Evolutionary conservation across 2,797 vertebrate genomes (phyloP).

Genomic region (Carcharodon carcharias): DNA sequence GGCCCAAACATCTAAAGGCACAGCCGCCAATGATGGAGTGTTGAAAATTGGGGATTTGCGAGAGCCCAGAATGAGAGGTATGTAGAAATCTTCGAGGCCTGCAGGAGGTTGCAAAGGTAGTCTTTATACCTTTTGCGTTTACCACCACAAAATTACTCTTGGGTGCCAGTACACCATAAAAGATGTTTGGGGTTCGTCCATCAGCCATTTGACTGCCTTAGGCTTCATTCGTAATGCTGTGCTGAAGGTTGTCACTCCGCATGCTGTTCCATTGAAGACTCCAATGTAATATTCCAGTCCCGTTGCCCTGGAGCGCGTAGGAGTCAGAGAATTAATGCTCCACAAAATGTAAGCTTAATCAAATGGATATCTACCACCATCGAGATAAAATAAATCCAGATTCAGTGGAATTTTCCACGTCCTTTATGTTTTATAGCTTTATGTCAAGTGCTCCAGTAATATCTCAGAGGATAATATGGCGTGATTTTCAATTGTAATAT

Average conservation of each 20-base stretch:
- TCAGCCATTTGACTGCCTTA: neutral
- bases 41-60: neutral
- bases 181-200: neutral
- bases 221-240: neutral
- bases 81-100: neutral
- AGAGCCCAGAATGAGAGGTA: neutral
- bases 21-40: neutral
- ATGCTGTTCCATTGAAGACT: neutral
- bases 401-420: neutral
- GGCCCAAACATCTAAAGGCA: neutral
- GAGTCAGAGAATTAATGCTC: neutral
- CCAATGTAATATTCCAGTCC: neutral
- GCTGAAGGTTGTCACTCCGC: neutral
- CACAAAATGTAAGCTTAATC: neutral
- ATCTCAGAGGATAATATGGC: neutral
- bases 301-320: neutral
- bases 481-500: neutral
- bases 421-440: neutral
- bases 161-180: neutral
- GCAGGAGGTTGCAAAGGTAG: neutral
- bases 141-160: neutral
- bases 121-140: neutral
- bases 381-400: neutral
- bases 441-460: neutral
- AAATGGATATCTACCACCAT: neutral